Evolutionary conservation across 2,797 vertebrate species (phyloP).

Genomic region (Gouania willdenowi): DNA sequence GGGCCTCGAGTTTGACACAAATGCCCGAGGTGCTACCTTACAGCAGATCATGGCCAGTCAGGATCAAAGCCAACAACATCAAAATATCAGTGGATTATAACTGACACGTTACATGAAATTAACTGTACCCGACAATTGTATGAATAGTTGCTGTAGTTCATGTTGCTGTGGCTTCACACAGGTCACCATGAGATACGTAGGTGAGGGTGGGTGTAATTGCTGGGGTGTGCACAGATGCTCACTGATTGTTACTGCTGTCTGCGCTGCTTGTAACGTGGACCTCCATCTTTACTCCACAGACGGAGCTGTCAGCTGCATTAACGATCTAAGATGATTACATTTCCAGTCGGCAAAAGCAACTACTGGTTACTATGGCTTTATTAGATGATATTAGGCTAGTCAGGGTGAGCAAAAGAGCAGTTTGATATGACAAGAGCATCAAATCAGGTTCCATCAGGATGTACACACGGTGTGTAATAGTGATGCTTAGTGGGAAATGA

Average conservation of each 20-base stretch:
- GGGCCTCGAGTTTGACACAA: too few relatives aligned
- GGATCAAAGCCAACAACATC: neutral
- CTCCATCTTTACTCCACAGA: conserved; percentile 56
- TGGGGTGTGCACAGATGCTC: conserved; percentile 52
- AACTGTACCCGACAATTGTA: neutral
- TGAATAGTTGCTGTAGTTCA: conserved; percentile 22
- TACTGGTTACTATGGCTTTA: conserved; percentile 40
- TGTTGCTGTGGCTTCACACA: conserved; percentile 6
- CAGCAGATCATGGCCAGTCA: neutral
- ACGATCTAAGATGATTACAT: conserved; percentile 61
- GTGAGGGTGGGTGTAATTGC: conserved; percentile 9
- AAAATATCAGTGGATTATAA: neutral
- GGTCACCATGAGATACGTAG: conserved; percentile 6
- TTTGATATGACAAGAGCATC: too few relatives aligned
- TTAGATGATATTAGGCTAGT: conserved; percentile 24
- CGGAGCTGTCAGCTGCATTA: conserved; percentile 68
- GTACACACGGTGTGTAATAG: too few relatives aligned
- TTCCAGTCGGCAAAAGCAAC: conserved; percentile 41
- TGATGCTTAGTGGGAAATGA: too few relatives aligned
- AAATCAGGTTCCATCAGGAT: too few relatives aligned
- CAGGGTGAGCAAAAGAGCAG: neutral
- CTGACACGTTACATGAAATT: neutral
- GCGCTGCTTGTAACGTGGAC: conserved; percentile 38
- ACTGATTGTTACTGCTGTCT: conserved; percentile 58
- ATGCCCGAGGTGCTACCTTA: conserved; percentile 1